phyloP scores from a whole-genome alignment of 2,113 vertebrate genomes.

The Oncorhynchus nerka region DNA sequence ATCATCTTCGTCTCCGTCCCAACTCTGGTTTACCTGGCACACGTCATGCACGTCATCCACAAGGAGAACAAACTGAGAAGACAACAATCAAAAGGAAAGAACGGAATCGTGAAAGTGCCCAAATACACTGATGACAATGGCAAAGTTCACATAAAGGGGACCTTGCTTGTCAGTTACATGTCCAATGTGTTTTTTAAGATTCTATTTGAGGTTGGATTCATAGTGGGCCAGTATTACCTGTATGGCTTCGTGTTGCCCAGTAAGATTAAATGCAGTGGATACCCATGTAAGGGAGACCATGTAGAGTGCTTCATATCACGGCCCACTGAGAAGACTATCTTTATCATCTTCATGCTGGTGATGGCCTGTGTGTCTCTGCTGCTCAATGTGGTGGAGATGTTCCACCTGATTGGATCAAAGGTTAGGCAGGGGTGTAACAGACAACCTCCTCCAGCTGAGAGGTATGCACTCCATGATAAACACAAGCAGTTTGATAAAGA shows the following conservation, averaged over 20 bases:
- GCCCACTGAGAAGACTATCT: conserved; percentile 76
- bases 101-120: background rate
- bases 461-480: background rate
- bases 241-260: conserved; percentile 80
- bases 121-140: conserved; percentile 72
- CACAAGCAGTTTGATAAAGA: background rate
- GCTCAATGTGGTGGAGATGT: conserved; percentile 85
- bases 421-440: conserved; percentile 14
- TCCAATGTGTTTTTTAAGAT: conserved; percentile 85
- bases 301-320: conserved; percentile 88
- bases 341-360: conserved; percentile 85
- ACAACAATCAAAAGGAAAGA: conserved; percentile 18
- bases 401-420: conserved; percentile 76
- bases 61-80: conserved; percentile 70
- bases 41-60: conserved; percentile 67
- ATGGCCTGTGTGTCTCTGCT: conserved; percentile 81
- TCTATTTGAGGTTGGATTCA: conserved; percentile 85
- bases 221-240: conserved; percentile 81
- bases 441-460: background rate
- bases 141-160: conserved; percentile 81
- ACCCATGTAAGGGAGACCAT: conserved; percentile 71
- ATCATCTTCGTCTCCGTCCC: conserved; percentile 69
- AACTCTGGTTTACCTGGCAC: conserved; percentile 68
- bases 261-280: conserved; percentile 69
- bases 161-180: conserved; percentile 83